Percentiles rank a stretch among this genome's conserved stretches.
Evolutionary conservation across 2,888 invertebrate genomes (phyloP).

Genomic region (Lasioglossum pauxillum): DNA sequence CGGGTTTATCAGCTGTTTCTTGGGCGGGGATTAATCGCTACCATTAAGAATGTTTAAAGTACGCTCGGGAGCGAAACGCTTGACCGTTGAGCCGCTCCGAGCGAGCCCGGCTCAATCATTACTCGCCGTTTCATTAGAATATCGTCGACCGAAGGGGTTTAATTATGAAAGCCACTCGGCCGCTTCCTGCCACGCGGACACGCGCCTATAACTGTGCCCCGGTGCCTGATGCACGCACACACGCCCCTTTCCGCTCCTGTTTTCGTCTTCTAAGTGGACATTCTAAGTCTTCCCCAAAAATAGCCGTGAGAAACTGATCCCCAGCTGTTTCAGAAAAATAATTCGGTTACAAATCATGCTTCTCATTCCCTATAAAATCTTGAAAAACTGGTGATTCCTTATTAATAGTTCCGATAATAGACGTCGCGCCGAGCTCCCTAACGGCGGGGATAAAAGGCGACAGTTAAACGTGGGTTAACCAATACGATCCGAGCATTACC

Average conservation of each 20-base stretch:
- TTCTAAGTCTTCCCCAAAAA: constrained; percentile 65
- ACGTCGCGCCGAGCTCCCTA: neutral
- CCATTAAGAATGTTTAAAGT: constrained; percentile 12
- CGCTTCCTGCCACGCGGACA: constrained; percentile 74
- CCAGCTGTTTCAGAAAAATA: neutral
- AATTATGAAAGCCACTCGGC: constrained; percentile 78
- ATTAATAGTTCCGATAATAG: constrained; percentile 58
- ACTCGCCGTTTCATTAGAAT: constrained; percentile 80
- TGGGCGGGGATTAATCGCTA: constrained; percentile 4
- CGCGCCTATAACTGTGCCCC: constrained; percentile 75
- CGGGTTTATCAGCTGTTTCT: constrained; percentile 4
- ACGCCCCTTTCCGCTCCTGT: constrained; percentile 30
- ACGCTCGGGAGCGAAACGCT: constrained; percentile 17
- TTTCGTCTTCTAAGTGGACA: constrained; percentile 29
- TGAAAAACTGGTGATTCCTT: neutral
- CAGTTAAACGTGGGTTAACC: neutral
- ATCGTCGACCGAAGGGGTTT: constrained; percentile 79
- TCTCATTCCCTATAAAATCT: neutral
- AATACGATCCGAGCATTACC: neutral
- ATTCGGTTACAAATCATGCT: neutral
- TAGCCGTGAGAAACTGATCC: constrained; percentile 65
- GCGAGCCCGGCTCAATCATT: constrained; percentile 74
- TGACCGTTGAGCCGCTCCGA: constrained; percentile 33
- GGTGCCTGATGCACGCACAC: constrained; percentile 74
- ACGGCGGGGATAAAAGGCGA: neutral